Evolutionary conservation across 2,888 invertebrate species (phyloP), one percentile per base, ranked within the genome.

Genomic region (Xestia sexstrigata): DNA sequence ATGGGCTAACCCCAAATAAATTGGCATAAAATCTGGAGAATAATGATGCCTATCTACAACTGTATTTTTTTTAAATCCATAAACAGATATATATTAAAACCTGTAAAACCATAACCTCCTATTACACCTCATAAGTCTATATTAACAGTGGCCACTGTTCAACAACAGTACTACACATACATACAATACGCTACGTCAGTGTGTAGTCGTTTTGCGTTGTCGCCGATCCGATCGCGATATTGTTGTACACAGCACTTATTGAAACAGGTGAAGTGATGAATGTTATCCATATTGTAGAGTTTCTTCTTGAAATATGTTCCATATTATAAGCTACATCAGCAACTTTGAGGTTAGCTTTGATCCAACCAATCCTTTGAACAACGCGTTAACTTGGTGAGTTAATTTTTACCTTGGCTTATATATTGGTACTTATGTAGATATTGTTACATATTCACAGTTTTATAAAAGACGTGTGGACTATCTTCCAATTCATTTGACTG

Each of bases 221-320:
- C 73, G 73, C 39, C 55, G 74, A 79, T 84, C 35, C 58, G 76
- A 70, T 84, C 75, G 75, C 73, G 76, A 88, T 81, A 81, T 79
- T 79, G 68, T 86, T 75, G 72, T 74, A 74, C 39, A 66, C 47
- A 71, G 17, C 49, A 45, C 35, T 83, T 67, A 86, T 88, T 88
- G 76, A 81, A 72, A 76, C 62, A 49, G 65, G 66, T 73, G 42
- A 52, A 58, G 20, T 42, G 55, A 26, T 75, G 26, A 49, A 75
- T 65, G 30, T 65, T 42, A 52, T 73, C 60, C 3, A 45, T n/a
- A n/a, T 49, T 42, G 0, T n/a, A 35, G 0, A 47, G 47, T 68
- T 71, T n/a, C 2, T 55, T 47, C 7, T 26, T 71, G 0, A 23
- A 7, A 71, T 3, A 23, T 20, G n/a, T 66, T 20, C 3, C 26